phyloP scores from a whole-genome alignment of 1,140 invertebrate species.

The Cryptotermes secundus region DNA sequence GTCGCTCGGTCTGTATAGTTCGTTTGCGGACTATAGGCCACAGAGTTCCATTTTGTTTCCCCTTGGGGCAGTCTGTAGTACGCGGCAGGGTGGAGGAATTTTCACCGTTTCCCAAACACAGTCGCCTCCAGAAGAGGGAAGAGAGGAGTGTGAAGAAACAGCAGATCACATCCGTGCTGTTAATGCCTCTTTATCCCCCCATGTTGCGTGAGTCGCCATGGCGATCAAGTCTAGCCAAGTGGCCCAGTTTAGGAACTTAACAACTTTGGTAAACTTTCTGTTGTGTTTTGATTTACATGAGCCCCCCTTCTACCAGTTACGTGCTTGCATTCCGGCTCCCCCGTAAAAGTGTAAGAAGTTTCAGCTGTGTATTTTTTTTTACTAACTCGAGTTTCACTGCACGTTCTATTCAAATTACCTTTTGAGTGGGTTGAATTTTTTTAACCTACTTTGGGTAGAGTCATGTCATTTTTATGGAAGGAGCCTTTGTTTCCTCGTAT shows the following conservation, averaged over 20 bases:
- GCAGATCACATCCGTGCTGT: no score
- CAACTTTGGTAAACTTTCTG: not conserved
- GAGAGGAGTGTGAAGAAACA: no score
- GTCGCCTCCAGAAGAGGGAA: no score
- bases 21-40: no score
- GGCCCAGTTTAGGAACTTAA: not conserved
- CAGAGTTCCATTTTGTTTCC: no score
- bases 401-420: constrained; percentile 29
- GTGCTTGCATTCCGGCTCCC: not conserved
- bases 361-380: not conserved
- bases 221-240: not conserved
- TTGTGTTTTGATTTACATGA: not conserved
- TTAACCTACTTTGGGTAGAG: not conserved
- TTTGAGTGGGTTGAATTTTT: constrained; percentile 28
- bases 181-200: not conserved
- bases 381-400: constrained; percentile 19
- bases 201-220: not conserved
- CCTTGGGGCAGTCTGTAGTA: no score
- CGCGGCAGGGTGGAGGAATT: no score
- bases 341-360: not conserved
- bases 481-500: not conserved
- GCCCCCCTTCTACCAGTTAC: not conserved
- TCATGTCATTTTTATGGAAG: not conserved
- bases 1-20: no score
- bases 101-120: no score